Conservation (phyloP, 2,888 invertebrate species). For the Coleophora flavipennella region DNA sequence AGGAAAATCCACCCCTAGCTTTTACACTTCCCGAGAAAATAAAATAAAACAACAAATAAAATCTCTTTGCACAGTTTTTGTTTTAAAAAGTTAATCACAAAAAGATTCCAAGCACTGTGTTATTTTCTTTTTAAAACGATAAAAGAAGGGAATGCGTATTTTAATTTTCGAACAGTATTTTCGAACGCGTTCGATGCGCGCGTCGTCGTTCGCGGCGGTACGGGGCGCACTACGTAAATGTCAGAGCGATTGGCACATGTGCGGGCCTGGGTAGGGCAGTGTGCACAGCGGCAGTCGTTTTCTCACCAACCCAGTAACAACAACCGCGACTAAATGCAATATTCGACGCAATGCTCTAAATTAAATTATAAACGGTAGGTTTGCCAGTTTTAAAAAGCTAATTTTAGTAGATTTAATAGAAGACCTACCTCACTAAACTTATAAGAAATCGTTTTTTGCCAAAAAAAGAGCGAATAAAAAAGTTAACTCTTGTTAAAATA, state of each 20-base stretch:
- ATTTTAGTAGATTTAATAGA: too few species aligned
- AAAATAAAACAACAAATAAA: conserved; percentile 20
- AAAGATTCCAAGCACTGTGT: background rate
- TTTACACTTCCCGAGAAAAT: conserved; percentile 32
- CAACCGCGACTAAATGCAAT: too few species aligned
- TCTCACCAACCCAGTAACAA: conserved; percentile 17
- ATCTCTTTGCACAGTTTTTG: background rate
- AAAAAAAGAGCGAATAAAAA: too few species aligned
- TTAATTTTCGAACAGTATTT: conserved; percentile 31
- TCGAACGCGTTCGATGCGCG: conserved; percentile 32
- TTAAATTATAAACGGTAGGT: too few species aligned
- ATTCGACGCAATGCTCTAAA: too few species aligned
- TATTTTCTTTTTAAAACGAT: background rate
- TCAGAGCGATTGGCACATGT: conserved; percentile 67
- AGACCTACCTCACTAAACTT: too few species aligned
- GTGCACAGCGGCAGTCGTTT: conserved; percentile 34
- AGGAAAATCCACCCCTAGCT: conserved; percentile 40
- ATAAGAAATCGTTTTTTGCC: too few species aligned
- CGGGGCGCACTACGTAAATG: conserved; percentile 69
- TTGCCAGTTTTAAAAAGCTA: too few species aligned
- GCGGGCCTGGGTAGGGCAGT: conserved; percentile 47
- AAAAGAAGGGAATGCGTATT: conserved; percentile 11
- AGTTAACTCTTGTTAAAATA: too few species aligned
- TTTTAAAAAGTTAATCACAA: too few species aligned
- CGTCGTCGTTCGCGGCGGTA: conserved; percentile 45